Conservation (phyloP, 2,888 invertebrate genomes). For the Oxytorus armatus region DNA sequence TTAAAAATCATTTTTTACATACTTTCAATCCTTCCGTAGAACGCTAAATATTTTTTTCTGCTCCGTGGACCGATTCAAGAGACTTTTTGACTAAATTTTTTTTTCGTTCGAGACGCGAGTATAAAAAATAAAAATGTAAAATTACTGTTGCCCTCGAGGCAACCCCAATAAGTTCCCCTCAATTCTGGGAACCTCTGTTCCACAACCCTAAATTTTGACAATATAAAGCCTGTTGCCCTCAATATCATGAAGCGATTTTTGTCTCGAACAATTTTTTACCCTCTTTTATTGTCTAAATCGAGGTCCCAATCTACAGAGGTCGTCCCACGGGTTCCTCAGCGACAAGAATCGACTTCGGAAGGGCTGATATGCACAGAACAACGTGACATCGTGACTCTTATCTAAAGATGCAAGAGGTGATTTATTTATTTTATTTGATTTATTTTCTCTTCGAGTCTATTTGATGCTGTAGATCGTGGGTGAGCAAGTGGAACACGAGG, state of each 20-base stretch:
- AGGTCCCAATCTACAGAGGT: conserved; percentile 1
- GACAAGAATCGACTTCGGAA: neutral
- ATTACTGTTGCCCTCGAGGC: too few species aligned
- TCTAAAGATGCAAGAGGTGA: neutral
- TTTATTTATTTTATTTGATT: neutral
- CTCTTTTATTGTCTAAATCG: neutral
- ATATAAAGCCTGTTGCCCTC: conserved; percentile 18
- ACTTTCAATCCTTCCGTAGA: too few species aligned
- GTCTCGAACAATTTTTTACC: conserved; percentile 28
- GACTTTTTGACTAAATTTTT: too few species aligned
- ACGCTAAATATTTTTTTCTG: too few species aligned
- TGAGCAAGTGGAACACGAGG: conserved; percentile 39
- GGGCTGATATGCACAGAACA: neutral
- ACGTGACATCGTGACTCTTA: neutral
- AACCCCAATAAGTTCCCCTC: neutral
- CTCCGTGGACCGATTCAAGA: too few species aligned
- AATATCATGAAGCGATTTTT: conserved; percentile 28
- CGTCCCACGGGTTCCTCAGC: neutral
- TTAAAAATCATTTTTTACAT: too few species aligned
- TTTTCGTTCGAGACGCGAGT: too few species aligned
- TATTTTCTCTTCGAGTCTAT: neutral
- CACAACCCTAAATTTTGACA: conserved; percentile 1
- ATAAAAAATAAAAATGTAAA: too few species aligned
- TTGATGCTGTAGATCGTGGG: neutral
- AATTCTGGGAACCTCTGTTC: neutral